Conservation (phyloP, 92 coral and sea anemone species). For the Epizoanthus scotinus region DNA sequence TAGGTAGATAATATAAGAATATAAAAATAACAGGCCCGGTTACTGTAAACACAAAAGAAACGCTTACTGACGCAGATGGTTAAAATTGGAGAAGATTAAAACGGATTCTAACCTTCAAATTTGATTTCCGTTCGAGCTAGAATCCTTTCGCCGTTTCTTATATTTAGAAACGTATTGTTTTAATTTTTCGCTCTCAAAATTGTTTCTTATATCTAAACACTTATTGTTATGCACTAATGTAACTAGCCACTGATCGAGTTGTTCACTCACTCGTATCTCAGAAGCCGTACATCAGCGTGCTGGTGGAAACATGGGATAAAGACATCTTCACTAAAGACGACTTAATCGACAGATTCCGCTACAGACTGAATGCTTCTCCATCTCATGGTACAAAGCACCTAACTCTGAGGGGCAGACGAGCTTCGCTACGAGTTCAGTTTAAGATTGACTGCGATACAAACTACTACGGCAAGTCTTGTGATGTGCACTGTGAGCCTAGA, state of each 20-base stretch:
- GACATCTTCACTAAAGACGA: slow-evolving; percentile 60
- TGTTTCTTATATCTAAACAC: not conserved
- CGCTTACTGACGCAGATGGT: too few species aligned
- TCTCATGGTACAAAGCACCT: slow-evolving; percentile 45
- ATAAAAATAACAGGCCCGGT: too few species aligned
- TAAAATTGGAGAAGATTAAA: too few species aligned
- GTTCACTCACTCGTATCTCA: not conserved
- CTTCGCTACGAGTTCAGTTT: slow-evolving; percentile 45
- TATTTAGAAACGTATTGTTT: not conserved
- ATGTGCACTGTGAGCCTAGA: slow-evolving; percentile 50
- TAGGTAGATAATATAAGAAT: too few species aligned
- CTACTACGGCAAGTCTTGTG: slow-evolving; percentile 58
- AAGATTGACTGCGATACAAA: slow-evolving; percentile 33
- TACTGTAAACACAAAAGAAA: too few species aligned
- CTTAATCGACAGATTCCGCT: slow-evolving; percentile 52
- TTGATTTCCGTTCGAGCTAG: not conserved
- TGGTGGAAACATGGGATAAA: slow-evolving; percentile 64
- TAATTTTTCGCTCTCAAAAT: not conserved
- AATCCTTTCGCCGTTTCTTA: not conserved
- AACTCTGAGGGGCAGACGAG: slow-evolving; percentile 55
- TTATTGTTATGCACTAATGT: too few species aligned
- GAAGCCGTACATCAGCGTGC: slow-evolving; percentile 56
- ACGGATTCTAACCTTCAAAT: too few species aligned
- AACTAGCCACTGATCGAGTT: not conserved
- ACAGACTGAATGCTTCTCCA: slow-evolving; percentile 38